Conservation (phyloP, 1,140 invertebrate species). For the Scaptomyza hsui region DNA sequence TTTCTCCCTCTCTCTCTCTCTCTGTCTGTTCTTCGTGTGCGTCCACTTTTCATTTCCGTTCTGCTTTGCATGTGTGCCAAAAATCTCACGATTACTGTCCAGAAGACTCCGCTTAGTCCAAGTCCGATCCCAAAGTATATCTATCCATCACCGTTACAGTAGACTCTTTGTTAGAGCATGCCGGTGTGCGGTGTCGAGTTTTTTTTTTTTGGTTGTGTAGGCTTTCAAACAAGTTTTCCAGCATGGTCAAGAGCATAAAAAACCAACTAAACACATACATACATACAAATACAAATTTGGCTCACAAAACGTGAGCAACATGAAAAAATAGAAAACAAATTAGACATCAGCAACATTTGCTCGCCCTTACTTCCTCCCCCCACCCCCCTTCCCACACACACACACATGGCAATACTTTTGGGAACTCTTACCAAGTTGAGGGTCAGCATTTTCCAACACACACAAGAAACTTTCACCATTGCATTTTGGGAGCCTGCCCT, state of each 20-base stretch:
- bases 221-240: constrained; percentile 48
- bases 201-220: constrained; percentile 10
- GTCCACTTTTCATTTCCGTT: constrained; percentile 64
- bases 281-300: constrained; percentile 14
- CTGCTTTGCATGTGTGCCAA: constrained; percentile 59
- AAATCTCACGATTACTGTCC: constrained; percentile 52
- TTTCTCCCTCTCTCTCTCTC: background rate
- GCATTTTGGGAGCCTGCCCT: constrained; percentile 29
- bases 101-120: too few species aligned
- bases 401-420: constrained; percentile 9
- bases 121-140: too few species aligned
- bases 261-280: background rate
- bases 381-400: too few species aligned
- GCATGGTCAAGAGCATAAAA: constrained; percentile 47
- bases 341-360: constrained; percentile 34
- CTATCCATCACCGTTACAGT: background rate
- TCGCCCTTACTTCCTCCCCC: background rate
- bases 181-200: background rate
- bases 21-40: constrained; percentile 49
- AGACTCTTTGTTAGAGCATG: constrained; percentile 30
- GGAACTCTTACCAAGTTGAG: constrained; percentile 4
- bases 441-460: constrained; percentile 27
- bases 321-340: constrained; percentile 48
- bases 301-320: constrained; percentile 41
- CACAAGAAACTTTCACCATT: constrained; percentile 34